Evolutionary conservation across 1,140 invertebrate genomes (phyloP), one percentile per base, ranked within the genome.

Genomic region (Lucilia cuprina): DNA sequence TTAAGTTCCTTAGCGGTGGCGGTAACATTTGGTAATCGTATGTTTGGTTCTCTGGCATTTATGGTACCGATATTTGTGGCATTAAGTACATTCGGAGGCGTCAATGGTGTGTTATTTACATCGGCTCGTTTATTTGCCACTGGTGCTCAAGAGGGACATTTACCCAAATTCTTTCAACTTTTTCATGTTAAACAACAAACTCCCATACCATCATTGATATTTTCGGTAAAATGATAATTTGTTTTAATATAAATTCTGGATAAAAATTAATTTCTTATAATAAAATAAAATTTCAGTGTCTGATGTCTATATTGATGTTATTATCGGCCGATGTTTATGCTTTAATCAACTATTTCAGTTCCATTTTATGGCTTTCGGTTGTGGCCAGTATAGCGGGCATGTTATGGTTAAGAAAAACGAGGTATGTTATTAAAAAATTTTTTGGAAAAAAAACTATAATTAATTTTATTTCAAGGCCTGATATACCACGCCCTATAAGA

Each of bases 51-150:
- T 0, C 92, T 97, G 87, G 94, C 94, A 84, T 97, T 96, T 94
- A 91, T 95, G 83, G 97, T 98, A 86, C 96, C 97, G 2, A 93
- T 98, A 25, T 97, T 97, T 91, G 97, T 98, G 14, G 96, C 97
- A 0, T 91, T 98, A 50, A 95, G 94, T 14, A 95, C 94, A 0
- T 95, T 96, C 88, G 97, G 97, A 21, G 96, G 96, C 17, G 96
- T 98, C 0, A 98, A 98, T 90, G 97, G 97, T 17, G 96, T 98
- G 55, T 92, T 98, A 65, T 98, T 98, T 91, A 98, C 97, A 1
- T 96, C 97, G 3, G 96, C 96, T 2, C 93, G 95, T 87, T 93
- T 95, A 7, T 96, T 96, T 87, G 93, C 95, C 21, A 95, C 94
- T 5, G 96, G 96, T 10, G 95, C 96, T 0, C 94, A 96, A 86